A percentile compares a stretch with the other conserved stretches of the same genome.
Evolutionary conservation across 2,797 vertebrate species (phyloP).

Genomic region (Hybognathus amarus): DNA sequence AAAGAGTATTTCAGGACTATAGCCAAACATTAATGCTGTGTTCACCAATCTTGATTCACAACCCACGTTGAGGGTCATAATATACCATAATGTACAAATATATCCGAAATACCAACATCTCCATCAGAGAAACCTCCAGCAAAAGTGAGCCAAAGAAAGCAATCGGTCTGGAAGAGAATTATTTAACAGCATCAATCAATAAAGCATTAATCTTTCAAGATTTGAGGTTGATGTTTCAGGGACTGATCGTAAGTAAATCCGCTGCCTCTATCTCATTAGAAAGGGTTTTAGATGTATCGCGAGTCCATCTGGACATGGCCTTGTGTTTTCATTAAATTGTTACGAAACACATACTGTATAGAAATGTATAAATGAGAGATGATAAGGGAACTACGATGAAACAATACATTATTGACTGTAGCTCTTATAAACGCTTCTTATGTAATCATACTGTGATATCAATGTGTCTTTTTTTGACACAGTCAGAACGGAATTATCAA

Average conservation of each 20-base stretch:
- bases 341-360: background rate
- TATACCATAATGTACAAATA: background rate
- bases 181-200: conserved; percentile 59
- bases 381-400: background rate
- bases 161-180: conserved; percentile 59
- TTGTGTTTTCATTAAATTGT: background rate
- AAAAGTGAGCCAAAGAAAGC: conserved; percentile 46
- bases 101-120: background rate
- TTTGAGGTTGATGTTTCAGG: conserved; percentile 45
- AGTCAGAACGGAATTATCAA: conserved; percentile 2
- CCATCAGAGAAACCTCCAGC: background rate
- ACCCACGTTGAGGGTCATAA: background rate
- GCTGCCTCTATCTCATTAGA: background rate
- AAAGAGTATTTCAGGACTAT: conserved; percentile 6
- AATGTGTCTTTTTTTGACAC: background rate
- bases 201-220: conserved; percentile 59
- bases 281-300: background rate
- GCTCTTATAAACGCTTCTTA: background rate
- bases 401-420: background rate
- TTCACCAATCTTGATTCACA: background rate
- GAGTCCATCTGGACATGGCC: background rate
- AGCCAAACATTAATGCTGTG: background rate
- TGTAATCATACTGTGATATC: background rate
- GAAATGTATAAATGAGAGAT: background rate
- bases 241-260: background rate